Base-by-base conservation (phyloP, 2,113 vertebrate species). In the Lipophrys pholis region DNA sequence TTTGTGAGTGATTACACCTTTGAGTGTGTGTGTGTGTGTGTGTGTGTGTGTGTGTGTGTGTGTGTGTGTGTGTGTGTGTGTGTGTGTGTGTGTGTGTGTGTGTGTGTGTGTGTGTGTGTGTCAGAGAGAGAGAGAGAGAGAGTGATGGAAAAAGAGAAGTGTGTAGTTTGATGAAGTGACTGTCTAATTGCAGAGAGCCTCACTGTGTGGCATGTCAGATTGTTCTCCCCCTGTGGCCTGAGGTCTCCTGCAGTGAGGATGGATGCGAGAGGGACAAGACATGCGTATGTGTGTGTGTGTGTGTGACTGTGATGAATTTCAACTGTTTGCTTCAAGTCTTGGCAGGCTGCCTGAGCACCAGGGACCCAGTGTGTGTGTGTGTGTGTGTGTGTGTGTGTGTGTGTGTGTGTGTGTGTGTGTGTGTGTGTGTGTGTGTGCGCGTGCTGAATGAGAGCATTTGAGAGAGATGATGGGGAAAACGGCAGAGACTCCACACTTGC, bases 181-280 rank as follows among this genome's bases (percentile, higher is more conserved):
- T 81, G 87, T 88, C 81, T 90, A 87, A 91, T 91, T 89, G 85
- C 73, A 80, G 81, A 75, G 85, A 84, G 77, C 71, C 81, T 87
- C n/a, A 11, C 71, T 84, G 81, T 88, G 85, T 85, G 80, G 85
- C 78, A 76, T 79, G 81, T 83, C 71, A 81, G 81, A 86, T 85
- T 85, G 80, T 82, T 91, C 84, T 87, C 80, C 86, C 84, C 84
- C 82, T 88, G 90, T 87, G 84, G 90, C 88, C 90, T 74, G 69
- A 85, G 76, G 81, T 86, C 77, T 87, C 78, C 78, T 77, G 78
- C 76, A 87, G 69, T 7, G 51, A 45, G 48, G 39, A 12, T 57
- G 48, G 60, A 62, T 42, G 43, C 48, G 30, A 54, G 56, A 38
- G 15, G 50, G 45, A 30, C 21, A 30, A 30, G 2, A 30, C 21